Conservation (phyloP, 2,888 invertebrate genomes). For the Scaptomyza caliginosa region DNA sequence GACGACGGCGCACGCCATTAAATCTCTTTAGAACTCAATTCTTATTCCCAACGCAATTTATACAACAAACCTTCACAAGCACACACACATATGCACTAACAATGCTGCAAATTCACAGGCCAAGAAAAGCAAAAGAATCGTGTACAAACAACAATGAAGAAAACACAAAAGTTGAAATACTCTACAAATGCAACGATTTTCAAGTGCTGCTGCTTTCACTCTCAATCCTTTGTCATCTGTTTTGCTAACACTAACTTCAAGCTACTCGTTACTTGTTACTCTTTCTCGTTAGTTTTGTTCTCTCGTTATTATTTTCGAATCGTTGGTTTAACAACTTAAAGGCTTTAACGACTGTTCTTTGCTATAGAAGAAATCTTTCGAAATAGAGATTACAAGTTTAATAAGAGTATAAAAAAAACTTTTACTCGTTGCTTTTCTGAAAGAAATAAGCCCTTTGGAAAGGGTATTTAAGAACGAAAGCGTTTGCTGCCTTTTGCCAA, state of each 20-base stretch:
- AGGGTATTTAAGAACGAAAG: constrained; percentile 42
- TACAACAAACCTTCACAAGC: constrained; percentile 74
- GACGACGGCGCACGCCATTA: constrained; percentile 73
- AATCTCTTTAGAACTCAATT: constrained; percentile 82
- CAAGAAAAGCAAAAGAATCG: constrained; percentile 8
- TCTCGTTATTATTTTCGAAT: not conserved
- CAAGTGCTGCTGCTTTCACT: not conserved
- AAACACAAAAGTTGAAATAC: constrained; percentile 24
- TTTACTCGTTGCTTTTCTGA: too few relatives aligned
- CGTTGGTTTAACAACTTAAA: not conserved
- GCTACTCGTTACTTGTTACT: not conserved
- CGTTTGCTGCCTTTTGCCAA: constrained; percentile 4
- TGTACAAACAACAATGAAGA: constrained; percentile 13
- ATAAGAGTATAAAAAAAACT: too few relatives aligned
- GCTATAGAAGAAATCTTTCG: too few relatives aligned
- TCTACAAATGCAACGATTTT: constrained; percentile 8
- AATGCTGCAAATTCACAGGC: constrained; percentile 52
- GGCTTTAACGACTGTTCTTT: too few relatives aligned
- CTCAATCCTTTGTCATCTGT: not conserved
- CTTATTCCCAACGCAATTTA: constrained; percentile 82
- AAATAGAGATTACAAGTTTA: too few relatives aligned
- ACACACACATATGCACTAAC: constrained; percentile 37
- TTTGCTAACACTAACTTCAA: not conserved
- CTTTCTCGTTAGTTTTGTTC: not conserved
- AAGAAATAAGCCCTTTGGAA: not conserved